Base-by-base conservation (phyloP, 2,797 vertebrate genomes). In the Taeniopygia guttata region DNA sequence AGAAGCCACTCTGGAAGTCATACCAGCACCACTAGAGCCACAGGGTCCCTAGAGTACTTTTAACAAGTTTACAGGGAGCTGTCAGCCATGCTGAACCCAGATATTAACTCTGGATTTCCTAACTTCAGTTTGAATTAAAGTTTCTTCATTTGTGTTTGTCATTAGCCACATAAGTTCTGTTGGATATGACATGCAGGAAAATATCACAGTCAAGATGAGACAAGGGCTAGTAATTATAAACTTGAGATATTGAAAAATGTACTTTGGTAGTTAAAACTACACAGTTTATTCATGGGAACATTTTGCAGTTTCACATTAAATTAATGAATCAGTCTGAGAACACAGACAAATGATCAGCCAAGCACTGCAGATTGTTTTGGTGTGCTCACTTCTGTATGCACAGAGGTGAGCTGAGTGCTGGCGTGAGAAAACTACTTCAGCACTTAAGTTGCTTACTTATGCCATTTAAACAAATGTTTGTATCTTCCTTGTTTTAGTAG, bases 321-420 rank as follows among this genome's bases (percentile, higher is more conserved):
- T 49, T 68, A 72, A 36, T 20, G 30, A 52, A 30, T 81, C 22
- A 29, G 6, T 46, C 29, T 56, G 32, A 19, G 48, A 60, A 58
- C 22, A n/a, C 8, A 45, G 38, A 48, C 3, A 74, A 67, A 68
- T 5, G 4, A 26, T 23, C 1, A 2, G 15, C 9, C 30, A 70
- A 77, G 27, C 15, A 29, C 7, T 52, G 11, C 7, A 43, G 22
- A 15, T 77, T 27, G 7, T 79, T 13, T 63, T 36, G 2, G 8
- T 70, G 34, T 59, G 11, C 23, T 83, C 68, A 55, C 10, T 82
- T 51, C 29, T 30, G 13, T 5, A 34, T 7, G 26, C 7, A 58
- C 7, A 32, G 8, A 51, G 16, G 10, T 34, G 25, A 52, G 38
- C 14, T 0, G 0, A 56, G 9, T 16, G 4, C 5, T 38, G 43